These are phyloP conservation scores for Maconellicoccus hirsutus DNA, from an alignment of 1,140 invertebrate species.

Conservation along the genomic window DNA sequence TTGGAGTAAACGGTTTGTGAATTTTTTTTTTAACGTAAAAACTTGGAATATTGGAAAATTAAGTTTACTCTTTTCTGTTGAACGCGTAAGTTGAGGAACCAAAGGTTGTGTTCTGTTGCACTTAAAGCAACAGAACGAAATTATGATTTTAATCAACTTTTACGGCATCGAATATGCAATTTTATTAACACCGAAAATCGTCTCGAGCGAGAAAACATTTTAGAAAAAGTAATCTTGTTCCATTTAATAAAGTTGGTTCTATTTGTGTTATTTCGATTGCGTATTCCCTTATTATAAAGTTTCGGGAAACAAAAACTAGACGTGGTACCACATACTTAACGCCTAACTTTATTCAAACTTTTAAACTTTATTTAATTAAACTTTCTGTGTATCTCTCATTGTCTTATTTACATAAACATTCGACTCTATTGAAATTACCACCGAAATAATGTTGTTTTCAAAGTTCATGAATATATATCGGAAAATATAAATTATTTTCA, in stretches of 20 bases:
- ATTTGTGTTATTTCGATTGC: slow-evolving; percentile 2
- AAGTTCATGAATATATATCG: neutral
- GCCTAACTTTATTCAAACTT: slow-evolving; percentile 4
- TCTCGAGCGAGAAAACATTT: neutral
- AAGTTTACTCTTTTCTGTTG: too few relatives aligned
- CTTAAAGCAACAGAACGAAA: neutral
- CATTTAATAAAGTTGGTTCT: neutral
- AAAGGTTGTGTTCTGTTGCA: neutral
- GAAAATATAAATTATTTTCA: too few relatives aligned
- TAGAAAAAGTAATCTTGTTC: neutral
- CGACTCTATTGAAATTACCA: neutral
- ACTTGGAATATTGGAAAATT: too few relatives aligned
- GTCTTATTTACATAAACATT: slow-evolving; percentile 1
- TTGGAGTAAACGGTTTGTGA: too few relatives aligned
- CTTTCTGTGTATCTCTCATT: slow-evolving; percentile 8
- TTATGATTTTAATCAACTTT: neutral
- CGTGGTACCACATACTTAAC: slow-evolving; percentile 7
- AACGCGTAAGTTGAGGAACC: neutral
- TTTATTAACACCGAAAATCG: neutral
- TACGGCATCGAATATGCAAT: neutral
- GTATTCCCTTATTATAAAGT: neutral
- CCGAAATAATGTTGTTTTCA: neutral
- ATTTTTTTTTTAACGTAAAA: too few relatives aligned
- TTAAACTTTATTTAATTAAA: slow-evolving; percentile 10
- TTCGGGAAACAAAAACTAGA: neutral